These are phyloP conservation scores for Allolobophora icterica DNA, from an alignment of 2,888 invertebrate species.

Conservation along the genomic window DNA sequence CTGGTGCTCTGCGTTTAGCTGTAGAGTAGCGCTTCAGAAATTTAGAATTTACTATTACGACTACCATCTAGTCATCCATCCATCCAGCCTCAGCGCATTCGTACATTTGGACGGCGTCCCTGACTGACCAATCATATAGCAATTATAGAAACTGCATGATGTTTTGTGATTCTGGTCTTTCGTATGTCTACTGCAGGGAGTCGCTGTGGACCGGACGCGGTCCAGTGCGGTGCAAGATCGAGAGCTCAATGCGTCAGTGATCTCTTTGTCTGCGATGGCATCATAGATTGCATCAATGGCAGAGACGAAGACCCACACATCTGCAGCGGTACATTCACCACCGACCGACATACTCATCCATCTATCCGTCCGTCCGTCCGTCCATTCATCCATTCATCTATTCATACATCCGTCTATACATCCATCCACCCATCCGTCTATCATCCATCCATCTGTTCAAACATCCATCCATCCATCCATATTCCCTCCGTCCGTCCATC, in stretches of 20 bases:
- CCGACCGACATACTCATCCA: neutral
- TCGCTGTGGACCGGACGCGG: neutral
- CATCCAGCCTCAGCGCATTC: no score
- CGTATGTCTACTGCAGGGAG: neutral
- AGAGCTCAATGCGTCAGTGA: neutral
- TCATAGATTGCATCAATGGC: neutral
- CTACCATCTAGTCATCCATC: no score
- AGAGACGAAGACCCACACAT: constrained; percentile 30
- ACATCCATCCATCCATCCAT: neutral
- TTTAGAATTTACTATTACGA: no score
- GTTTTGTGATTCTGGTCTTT: neutral
- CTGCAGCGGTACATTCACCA: neutral
- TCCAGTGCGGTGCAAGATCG: neutral
- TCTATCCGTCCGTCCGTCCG: neutral
- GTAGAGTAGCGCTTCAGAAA: no score
- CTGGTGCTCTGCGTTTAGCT: no score
- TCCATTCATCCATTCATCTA: neutral
- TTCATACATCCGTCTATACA: neutral
- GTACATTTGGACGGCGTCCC: no score
- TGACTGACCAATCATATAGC: no score
- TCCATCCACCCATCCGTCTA: neutral
- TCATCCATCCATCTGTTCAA: neutral
- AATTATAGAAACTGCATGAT: neutral
- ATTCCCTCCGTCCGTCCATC: no score
- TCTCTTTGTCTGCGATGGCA: constrained; percentile 20